These are phyloP conservation scores for Parapsyche elsis DNA, from an alignment of 1,140 invertebrate species.

Conservation along the genomic window DNA sequence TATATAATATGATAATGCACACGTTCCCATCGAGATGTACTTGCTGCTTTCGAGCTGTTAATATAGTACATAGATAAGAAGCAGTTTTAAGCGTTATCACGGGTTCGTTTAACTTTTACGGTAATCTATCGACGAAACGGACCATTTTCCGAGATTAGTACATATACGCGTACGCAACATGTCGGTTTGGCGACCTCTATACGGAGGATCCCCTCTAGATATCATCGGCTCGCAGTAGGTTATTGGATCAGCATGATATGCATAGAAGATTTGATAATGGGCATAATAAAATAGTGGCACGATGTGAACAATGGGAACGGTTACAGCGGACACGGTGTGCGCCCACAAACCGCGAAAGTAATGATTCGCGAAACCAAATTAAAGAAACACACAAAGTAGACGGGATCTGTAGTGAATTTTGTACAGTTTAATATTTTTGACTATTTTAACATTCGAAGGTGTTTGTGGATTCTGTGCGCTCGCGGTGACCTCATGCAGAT, in stretches of 20 bases:
- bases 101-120: no score
- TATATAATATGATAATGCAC: slow-evolving; percentile 15
- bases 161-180: background rate
- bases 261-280: slow-evolving; percentile 26
- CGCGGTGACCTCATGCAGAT: background rate
- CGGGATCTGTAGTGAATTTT: no score
- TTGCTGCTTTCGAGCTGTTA: no score
- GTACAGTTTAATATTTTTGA: background rate
- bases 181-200: background rate
- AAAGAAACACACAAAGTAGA: no score
- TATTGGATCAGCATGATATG: slow-evolving; percentile 26
- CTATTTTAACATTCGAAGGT: background rate
- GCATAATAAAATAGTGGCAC: slow-evolving; percentile 4
- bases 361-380: slow-evolving; percentile 19
- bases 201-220: background rate
- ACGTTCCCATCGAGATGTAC: no score
- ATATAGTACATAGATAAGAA: no score
- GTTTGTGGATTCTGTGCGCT: background rate
- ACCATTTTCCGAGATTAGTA: background rate
- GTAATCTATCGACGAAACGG: no score
- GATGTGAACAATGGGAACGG: slow-evolving; percentile 13
- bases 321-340: slow-evolving; percentile 10
- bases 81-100: no score
- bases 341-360: slow-evolving; percentile 18
- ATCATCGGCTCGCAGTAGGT: slow-evolving; percentile 6